Evolutionary conservation across 2,113 vertebrate genomes (phyloP).

Genomic region (Uropsilus gracilis): DNA sequence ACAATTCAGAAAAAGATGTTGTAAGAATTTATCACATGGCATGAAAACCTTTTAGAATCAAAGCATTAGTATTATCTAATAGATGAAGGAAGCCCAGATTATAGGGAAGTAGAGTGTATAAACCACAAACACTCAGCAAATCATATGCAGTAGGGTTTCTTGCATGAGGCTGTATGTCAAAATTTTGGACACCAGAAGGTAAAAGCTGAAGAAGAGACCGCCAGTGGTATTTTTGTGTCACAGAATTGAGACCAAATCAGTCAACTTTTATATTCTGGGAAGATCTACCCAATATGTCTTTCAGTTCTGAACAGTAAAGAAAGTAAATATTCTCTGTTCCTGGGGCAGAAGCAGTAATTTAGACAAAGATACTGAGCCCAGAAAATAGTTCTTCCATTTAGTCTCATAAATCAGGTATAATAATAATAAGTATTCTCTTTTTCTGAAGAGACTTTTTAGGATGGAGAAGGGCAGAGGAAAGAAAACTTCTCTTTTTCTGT

Average conservation of each 20-base stretch:
- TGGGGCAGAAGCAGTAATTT: not conserved
- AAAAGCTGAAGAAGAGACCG: not conserved
- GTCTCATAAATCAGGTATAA: not conserved
- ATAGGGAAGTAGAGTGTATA: not conserved
- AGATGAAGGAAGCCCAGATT: not conserved
- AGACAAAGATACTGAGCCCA: not conserved
- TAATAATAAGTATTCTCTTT: not conserved
- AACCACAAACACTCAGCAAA: not conserved
- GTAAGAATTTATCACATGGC: not conserved
- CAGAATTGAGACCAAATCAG: not conserved
- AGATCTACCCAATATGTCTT: not conserved
- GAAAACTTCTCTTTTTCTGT: not conserved
- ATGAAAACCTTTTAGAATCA: not conserved
- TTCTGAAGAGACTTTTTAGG: not conserved
- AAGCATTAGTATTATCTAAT: not conserved
- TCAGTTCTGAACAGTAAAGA: not conserved
- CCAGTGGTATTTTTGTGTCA: not conserved
- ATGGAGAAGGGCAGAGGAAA: not conserved
- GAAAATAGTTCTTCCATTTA: not conserved
- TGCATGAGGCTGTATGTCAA: not conserved
- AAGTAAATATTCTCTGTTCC: not conserved
- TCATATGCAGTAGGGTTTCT: not conserved
- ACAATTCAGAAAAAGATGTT: slow-evolving; percentile 8
- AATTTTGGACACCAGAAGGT: not conserved
- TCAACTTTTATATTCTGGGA: not conserved